These are phyloP conservation scores for Athene noctua DNA, from an alignment of 2,113 vertebrate species.

Conservation along the genomic window DNA sequence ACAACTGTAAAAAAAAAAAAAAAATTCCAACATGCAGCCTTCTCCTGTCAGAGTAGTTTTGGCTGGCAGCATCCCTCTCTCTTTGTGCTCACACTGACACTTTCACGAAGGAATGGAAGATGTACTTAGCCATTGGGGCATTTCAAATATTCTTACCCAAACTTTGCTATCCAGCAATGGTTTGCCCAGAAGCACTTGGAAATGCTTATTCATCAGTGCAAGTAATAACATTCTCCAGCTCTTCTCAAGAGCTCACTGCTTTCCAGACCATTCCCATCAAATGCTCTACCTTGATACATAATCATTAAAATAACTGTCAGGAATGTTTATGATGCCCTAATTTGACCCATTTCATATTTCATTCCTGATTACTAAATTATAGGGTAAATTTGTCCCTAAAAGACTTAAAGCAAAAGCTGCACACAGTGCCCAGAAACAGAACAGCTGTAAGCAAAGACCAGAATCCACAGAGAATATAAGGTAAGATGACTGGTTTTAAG, in stretches of 20 bases:
- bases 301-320: background rate
- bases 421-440: background rate
- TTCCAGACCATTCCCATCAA: background rate
- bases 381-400: background rate
- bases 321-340: background rate
- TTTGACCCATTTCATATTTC: background rate
- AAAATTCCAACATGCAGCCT: background rate
- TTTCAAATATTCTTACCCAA: background rate
- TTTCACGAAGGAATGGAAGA: background rate
- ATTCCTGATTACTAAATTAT: background rate
- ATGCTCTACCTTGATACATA: background rate
- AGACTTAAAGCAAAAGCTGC: background rate
- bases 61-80: background rate
- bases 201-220: background rate
- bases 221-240: background rate
- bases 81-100: background rate
- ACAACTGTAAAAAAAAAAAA: background rate
- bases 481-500: background rate
- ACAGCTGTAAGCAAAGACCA: background rate
- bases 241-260: background rate
- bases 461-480: background rate
- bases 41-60: background rate
- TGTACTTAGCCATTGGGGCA: background rate
- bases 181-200: background rate
- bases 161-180: background rate